These are phyloP conservation scores for Meiosimyza decipiens DNA, from an alignment of 2,888 invertebrate species.

Conservation along the genomic window DNA sequence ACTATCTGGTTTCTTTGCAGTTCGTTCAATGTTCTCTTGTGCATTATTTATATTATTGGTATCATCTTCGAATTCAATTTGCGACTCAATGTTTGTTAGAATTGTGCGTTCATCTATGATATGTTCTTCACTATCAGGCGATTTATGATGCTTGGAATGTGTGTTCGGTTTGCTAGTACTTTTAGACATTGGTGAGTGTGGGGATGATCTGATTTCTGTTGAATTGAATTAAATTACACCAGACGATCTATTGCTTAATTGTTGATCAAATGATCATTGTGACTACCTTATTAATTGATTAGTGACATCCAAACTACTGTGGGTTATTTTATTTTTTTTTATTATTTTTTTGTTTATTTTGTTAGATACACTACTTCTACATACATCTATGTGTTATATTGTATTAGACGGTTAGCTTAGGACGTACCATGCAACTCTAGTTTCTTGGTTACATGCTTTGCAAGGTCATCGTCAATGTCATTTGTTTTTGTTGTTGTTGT, in stretches of 20 bases:
- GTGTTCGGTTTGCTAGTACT: slow-evolving; percentile 48
- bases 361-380: slow-evolving; percentile 39
- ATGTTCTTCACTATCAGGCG: slow-evolving; percentile 37
- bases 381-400: not conserved
- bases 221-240: slow-evolving; percentile 48
- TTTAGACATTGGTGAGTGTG: slow-evolving; percentile 50
- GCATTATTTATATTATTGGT: not conserved
- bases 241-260: slow-evolving; percentile 45
- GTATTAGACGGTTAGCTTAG: slow-evolving; percentile 36
- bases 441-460: slow-evolving; percentile 37
- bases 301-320: slow-evolving; percentile 44
- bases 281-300: slow-evolving; percentile 35
- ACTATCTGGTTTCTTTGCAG: slow-evolving; percentile 36
- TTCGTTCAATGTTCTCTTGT: not conserved
- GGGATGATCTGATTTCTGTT: slow-evolving; percentile 47
- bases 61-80: not conserved
- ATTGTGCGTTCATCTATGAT: slow-evolving; percentile 38
- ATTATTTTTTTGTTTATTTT: slow-evolving; percentile 25
- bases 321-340: slow-evolving; percentile 34
- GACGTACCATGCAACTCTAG: slow-evolving; percentile 40
- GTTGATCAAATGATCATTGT: slow-evolving; percentile 16
- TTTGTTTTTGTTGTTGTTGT: slow-evolving; percentile 27
- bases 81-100: slow-evolving; percentile 13
- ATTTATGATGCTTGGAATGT: slow-evolving; percentile 43
- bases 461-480: slow-evolving; percentile 34